Base-by-base conservation (phyloP, 1,140 invertebrate genomes). In the Zaprionus kolodkinae region DNA sequence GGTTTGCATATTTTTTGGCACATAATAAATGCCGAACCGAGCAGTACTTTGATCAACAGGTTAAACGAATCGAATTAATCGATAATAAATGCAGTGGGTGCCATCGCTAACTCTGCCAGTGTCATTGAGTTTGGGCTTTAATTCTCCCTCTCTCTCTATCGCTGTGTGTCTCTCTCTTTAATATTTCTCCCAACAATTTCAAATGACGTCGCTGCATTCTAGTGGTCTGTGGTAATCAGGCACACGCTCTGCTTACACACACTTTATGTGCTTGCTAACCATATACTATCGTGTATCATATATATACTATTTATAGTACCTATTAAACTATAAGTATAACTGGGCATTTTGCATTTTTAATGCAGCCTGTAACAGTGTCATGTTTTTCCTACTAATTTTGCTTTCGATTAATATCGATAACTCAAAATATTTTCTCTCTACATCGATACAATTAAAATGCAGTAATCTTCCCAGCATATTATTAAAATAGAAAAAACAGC, bases 201-300 rank as follows among this genome's bases (percentile, higher is more conserved):
- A 43, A 61, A 55, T 73, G 65, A 73, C 64, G 64, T 73, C 36
- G 38, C n/a, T 59, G 15, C 15, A 25, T 38, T 70, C n/a, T 30
- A 70, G 73, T 61, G 70, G 70, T 38, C 76, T 81, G 78, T 81
- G 78, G 52, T 71, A 78, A 76, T 83, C 76, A 83, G 62, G 57
- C 45, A 63, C 74, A 63, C 76, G 72, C 52, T 79, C 69, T 67
- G 50, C 62, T 70, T 60, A 40, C 12, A 60, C 25, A 60, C n/a
- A 43, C 13, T 59, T n/a, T 40, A 27, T n/a, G n/a, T n/a, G n/a
- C n/a, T n/a, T n/a, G n/a, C n/a, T n/a, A n/a, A n/a, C 33, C 13
- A 6, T 48, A 33, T 17, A 30, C 27, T 3, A 3, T 30, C 6
- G 3, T 30, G 3, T 30, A 6, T 1, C 4, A 3, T 30, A 4